Conservation (phyloP, 1,140 invertebrate species). For the Eriosoma lanigerum region DNA sequence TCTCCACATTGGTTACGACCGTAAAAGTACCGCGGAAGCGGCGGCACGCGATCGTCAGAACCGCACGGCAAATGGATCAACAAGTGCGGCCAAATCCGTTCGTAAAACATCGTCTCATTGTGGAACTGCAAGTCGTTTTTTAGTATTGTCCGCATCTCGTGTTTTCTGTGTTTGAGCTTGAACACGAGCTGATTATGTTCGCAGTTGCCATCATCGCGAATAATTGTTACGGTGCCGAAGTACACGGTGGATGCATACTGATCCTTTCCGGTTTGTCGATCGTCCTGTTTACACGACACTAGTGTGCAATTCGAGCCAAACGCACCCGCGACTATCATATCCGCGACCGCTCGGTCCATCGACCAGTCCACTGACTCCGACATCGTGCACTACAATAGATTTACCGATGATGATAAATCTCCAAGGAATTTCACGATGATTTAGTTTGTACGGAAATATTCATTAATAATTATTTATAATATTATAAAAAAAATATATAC, state of each 20-base stretch:
- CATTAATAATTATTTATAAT: too few relatives aligned
- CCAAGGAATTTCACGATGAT: too few relatives aligned
- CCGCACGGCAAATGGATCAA: too few relatives aligned
- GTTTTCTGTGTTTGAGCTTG: neutral
- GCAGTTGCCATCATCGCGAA: neutral
- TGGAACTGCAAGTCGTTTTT: conserved; percentile 26
- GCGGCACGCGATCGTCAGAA: neutral
- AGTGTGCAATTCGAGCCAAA: conserved; percentile 15
- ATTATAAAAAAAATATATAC: too few relatives aligned
- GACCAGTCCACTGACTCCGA: neutral
- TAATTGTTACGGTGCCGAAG: neutral
- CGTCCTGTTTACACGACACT: conserved; percentile 2
- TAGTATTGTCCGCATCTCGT: neutral
- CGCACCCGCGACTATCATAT: neutral
- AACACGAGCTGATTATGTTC: conserved; percentile 13
- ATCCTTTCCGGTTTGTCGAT: neutral
- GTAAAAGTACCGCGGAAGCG: neutral
- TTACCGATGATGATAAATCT: too few relatives aligned
- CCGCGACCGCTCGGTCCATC: neutral
- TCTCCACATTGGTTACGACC: neutral
- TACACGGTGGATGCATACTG: conserved; percentile 37
- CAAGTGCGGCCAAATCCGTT: neutral
- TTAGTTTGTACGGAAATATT: too few relatives aligned
- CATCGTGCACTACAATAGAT: too few relatives aligned
- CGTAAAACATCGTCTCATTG: conserved; percentile 51